These are phyloP conservation scores for Caenorhabditis sp. DNA, from an alignment of 2,888 invertebrate species.

Conservation along the genomic window DNA sequence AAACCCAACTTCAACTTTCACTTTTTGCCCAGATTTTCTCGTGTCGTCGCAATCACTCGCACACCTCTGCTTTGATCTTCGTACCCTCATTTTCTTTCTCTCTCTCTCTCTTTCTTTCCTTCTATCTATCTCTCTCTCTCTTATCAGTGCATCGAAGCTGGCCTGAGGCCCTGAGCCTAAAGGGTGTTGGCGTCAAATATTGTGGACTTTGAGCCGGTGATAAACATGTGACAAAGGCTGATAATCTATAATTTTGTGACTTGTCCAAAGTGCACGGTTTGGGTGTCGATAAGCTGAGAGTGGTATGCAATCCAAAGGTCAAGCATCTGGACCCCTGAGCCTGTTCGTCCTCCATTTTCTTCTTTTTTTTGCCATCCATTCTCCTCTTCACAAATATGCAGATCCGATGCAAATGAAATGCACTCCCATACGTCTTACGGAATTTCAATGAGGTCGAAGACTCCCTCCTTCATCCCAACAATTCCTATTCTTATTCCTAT, in stretches of 20 bases:
- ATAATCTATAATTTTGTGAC: too few relatives aligned
- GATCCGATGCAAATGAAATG: constrained; percentile 57
- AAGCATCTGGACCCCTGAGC: too few relatives aligned
- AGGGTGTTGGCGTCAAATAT: too few relatives aligned
- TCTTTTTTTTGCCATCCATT: neutral
- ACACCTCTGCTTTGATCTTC: constrained; percentile 41
- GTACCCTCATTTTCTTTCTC: too few relatives aligned
- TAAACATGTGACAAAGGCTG: too few relatives aligned
- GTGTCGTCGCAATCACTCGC: constrained; percentile 10
- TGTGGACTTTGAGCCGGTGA: too few relatives aligned
- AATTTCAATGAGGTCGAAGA: constrained; percentile 47
- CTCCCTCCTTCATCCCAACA: constrained; percentile 2
- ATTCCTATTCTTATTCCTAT: constrained; percentile 1
- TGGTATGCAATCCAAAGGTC: too few relatives aligned
- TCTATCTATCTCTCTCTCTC: neutral
- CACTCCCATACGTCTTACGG: constrained; percentile 47
- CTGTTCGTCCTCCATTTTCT: too few relatives aligned
- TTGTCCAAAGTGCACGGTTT: too few relatives aligned
- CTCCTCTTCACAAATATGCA: constrained; percentile 39
- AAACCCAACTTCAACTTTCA: constrained; percentile 25
- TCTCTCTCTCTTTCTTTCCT: neutral
- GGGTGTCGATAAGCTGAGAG: too few relatives aligned
- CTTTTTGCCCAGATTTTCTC: constrained; percentile 21
- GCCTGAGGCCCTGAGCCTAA: too few relatives aligned
- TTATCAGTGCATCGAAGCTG: constrained; percentile 21